A percentile compares a stretch with the other conserved stretches of the same genome.
phyloP scores from a whole-genome alignment of 2,888 invertebrate species.

The Aplocera efformata region DNA sequence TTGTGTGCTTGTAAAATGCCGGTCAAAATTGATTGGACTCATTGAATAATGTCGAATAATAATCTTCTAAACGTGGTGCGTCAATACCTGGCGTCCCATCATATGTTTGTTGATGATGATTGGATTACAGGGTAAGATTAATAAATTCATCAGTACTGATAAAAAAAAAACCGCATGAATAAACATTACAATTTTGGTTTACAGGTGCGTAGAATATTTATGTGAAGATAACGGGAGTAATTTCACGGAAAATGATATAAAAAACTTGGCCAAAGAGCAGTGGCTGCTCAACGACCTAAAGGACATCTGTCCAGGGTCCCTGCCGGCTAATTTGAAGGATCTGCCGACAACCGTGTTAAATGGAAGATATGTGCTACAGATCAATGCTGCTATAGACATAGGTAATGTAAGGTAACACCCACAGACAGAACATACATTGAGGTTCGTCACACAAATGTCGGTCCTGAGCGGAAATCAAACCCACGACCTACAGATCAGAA shows the following conservation, averaged over 20 bases:
- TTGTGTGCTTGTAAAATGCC: slow-evolving; percentile 30
- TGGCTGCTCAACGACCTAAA: slow-evolving; percentile 84
- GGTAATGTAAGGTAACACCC: slow-evolving; percentile 58
- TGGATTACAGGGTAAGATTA: slow-evolving; percentile 62
- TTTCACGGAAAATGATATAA: slow-evolving; percentile 69
- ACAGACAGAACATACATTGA: no score
- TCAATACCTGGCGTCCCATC: slow-evolving; percentile 49
- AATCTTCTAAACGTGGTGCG: slow-evolving; percentile 41
- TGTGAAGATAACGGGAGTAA: slow-evolving; percentile 59
- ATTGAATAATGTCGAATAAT: slow-evolving; percentile 20
- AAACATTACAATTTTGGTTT: slow-evolving; percentile 20
- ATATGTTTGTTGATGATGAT: slow-evolving; percentile 61
- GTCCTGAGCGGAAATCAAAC: no score
- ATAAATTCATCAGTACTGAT: neutral
- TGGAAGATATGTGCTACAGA: slow-evolving; percentile 82
- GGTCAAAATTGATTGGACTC: slow-evolving; percentile 4
- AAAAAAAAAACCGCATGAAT: neutral
- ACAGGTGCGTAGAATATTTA: slow-evolving; percentile 78
- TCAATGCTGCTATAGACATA: slow-evolving; percentile 81
- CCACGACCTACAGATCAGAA: no score
- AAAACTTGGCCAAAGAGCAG: slow-evolving; percentile 81
- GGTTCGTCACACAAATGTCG: no score
- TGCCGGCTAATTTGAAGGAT: slow-evolving; percentile 78
- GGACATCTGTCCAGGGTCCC: slow-evolving; percentile 81
- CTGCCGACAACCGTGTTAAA: slow-evolving; percentile 67